Evolutionary conservation across 2,888 invertebrate species (phyloP).

Genomic region (Acronicta alni): DNA sequence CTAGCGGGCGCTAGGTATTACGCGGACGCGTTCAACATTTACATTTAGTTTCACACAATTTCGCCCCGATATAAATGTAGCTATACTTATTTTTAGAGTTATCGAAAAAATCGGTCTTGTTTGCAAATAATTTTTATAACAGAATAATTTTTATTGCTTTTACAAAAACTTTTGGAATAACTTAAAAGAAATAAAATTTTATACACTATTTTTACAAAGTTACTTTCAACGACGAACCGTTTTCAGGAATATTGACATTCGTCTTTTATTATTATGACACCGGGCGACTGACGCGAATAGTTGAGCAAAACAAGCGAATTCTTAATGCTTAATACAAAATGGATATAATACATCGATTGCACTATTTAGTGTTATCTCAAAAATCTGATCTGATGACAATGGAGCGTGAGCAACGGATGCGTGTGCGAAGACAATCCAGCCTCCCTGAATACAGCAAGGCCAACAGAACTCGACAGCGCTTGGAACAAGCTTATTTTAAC

Average conservation of each 20-base stretch:
- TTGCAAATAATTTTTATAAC: not conserved
- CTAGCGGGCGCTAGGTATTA: slow-evolving; percentile 53
- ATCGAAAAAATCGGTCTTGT: not conserved
- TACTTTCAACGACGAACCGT: slow-evolving; percentile 6
- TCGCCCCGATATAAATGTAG: not conserved
- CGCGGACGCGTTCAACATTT: slow-evolving; percentile 34
- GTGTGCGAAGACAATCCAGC: slow-evolving; percentile 85
- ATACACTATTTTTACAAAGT: slow-evolving; percentile 26
- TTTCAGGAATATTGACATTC: slow-evolving; percentile 16
- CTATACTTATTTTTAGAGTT: not conserved
- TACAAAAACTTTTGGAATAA: slow-evolving; percentile 28
- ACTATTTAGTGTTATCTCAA: slow-evolving; percentile 86
- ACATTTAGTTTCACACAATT: slow-evolving; percentile 18
- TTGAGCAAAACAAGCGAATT: slow-evolving; percentile 4
- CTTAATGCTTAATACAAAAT: slow-evolving; percentile 57
- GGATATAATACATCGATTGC: slow-evolving; percentile 86
- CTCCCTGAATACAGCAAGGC: slow-evolving; percentile 85
- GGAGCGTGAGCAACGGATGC: slow-evolving; percentile 84
- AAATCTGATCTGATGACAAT: slow-evolving; percentile 87
- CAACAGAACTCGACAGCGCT: slow-evolving; percentile 78
- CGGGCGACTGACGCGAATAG: slow-evolving; percentile 3
- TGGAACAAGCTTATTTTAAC: slow-evolving; percentile 84
- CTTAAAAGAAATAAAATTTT: slow-evolving; percentile 5
- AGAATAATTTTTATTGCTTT: not conserved
- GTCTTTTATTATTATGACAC: slow-evolving; percentile 2